Base-by-base conservation (phyloP, 2,113 vertebrate genomes). In the Odontophorus gujanensis region DNA sequence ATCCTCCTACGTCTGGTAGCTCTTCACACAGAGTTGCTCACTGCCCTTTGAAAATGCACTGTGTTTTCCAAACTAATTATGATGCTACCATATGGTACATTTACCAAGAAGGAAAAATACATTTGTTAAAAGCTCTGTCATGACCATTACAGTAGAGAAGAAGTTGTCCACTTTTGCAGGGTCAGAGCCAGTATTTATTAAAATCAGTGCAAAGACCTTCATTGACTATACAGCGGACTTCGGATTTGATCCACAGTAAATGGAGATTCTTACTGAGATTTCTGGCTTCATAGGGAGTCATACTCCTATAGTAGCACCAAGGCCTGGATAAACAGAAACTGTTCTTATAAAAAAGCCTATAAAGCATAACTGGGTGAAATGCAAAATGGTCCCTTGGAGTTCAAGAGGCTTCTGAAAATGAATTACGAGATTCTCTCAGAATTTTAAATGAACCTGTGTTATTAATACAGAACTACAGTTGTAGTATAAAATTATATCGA, bases 141-240 rank as follows among this genome's bases (percentile, higher is more conserved):
- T 50, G 62, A 87, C 66, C 30, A 8, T 76, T 76, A 82, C 13
- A 73, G n/a, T 47, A 76, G 19, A 90, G 69, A 76, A 90, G 80
- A 87, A 32, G 22, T 28, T 89, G 26, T 40, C n/a, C 26, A 34
- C 26, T 90, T 20, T 38, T 82, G 53, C 15, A 75, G 26, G 15
- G 4, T 15, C 69, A 50, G 28, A 85, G 78, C 55, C 74, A 91
- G 79, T 28, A 45, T 73, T 61, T 86, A 68, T 72, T 81, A 72
- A 73, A 92, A 89, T 58, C 73, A 72, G 40, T 61, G 36, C 48
- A 82, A 93, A 77, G 55, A 69, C 24, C 92, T 91, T 78, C 59
- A 75, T 38, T 83, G 84, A 55, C 62, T 92, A 47, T 1, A 0
- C n/a, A 78, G 24, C 22, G 13, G 53, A 66, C 28, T 79, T 91